Conservation (phyloP, 1,140 invertebrate genomes). For the Drosophila subobscura region DNA sequence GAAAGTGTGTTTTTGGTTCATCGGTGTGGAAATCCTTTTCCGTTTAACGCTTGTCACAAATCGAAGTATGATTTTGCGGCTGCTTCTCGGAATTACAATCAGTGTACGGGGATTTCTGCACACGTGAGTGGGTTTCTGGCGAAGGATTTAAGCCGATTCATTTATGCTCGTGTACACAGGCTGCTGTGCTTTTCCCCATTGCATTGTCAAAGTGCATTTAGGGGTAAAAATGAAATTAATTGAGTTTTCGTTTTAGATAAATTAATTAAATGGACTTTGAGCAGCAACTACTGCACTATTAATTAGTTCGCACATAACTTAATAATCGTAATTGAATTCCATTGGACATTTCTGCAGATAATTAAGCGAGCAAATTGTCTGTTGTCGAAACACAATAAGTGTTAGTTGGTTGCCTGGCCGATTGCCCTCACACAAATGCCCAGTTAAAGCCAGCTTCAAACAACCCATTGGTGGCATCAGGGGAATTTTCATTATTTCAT, state of each 20-base stretch:
- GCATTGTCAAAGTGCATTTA: conserved; percentile 3
- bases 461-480: neutral
- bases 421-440: conserved; percentile 5
- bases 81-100: conserved; percentile 26
- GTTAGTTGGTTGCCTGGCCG: conserved; percentile 9
- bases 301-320: neutral
- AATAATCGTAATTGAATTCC: conserved; percentile 13
- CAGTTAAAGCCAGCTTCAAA: conserved; percentile 4
- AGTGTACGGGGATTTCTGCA: conserved; percentile 17
- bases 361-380: conserved; percentile 16
- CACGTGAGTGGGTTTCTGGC: conserved; percentile 6
- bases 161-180: conserved; percentile 2
- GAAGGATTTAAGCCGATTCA: neutral
- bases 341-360: neutral
- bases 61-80: conserved; percentile 44
- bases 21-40: neutral
- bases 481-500: conserved; percentile 4
- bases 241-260: conserved; percentile 3
- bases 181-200: conserved; percentile 8
- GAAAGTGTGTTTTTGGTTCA: conserved; percentile 13
- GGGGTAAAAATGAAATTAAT: conserved; percentile 33
- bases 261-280: conserved; percentile 10
- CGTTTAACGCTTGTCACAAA: conserved; percentile 3
- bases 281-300: conserved; percentile 5
- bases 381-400: neutral